Conservation (phyloP, 2,888 invertebrate genomes). For the Biston betularia region DNA sequence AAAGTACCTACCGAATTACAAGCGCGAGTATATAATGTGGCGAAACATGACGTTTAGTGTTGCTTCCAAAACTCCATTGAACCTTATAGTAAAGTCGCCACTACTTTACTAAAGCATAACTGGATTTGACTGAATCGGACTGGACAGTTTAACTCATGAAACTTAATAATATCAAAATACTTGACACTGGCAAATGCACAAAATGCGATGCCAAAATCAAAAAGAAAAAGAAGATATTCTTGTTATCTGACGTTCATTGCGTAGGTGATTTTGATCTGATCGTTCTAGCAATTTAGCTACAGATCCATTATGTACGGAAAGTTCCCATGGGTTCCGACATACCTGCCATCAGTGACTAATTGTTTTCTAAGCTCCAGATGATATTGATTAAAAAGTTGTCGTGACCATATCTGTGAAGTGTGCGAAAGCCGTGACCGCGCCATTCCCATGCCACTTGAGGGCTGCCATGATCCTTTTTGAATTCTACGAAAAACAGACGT, state of each 20-base stretch:
- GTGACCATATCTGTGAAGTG: slow-evolving; percentile 67
- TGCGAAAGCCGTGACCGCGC: slow-evolving; percentile 71
- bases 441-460: slow-evolving; percentile 61
- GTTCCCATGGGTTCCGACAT: slow-evolving; percentile 41
- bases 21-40: too few species aligned
- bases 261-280: slow-evolving; percentile 22
- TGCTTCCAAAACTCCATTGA: too few species aligned
- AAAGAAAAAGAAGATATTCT: too few species aligned
- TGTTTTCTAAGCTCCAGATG: slow-evolving; percentile 59
- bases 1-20: too few species aligned
- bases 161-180: too few species aligned
- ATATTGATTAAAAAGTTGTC: slow-evolving; percentile 62
- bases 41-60: too few species aligned
- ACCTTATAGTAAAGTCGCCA: too few species aligned
- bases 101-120: too few species aligned
- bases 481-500: neutral
- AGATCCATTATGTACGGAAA: neutral
- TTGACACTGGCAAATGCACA: too few species aligned
- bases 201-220: too few species aligned
- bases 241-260: slow-evolving; percentile 13
- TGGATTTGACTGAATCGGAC: too few species aligned
- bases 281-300: slow-evolving; percentile 6
- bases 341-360: slow-evolving; percentile 48
- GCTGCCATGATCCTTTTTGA: neutral
- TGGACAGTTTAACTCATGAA: too few species aligned